Evolutionary conservation across 2,797 vertebrate species (phyloP), one percentile per base, ranked within the genome.

Genomic region (Betta splendens): DNA sequence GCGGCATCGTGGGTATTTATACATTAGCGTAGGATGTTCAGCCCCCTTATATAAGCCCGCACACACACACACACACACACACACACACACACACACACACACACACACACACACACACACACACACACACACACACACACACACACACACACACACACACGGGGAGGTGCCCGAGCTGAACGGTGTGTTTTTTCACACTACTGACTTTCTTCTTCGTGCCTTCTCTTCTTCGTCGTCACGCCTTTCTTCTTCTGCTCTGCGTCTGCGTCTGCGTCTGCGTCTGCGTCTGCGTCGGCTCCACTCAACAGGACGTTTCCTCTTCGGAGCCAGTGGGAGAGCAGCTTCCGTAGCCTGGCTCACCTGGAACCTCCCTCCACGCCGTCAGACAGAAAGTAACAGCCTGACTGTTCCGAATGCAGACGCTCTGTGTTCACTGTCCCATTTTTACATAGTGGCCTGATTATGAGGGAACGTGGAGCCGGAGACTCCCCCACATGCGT

Each of bases 41-140:
- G 72, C 81, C 80, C 85, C 88, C 83, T 90, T 90, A 89, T 86
- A 74, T 90, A 89, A 90, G 85, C 61, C 69, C 69, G 43, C 68
- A 73, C 72, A 77, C 73, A 71, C 57, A 47, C 49, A 48, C 20
- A 42, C 61, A 55, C 58, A 40, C 39, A 29, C 56, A 61, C 53
- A 52, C 38, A 49, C 29, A 67, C 37, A 35, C 38, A 43, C 72
- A 48, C 26, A 53, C 49, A 49, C 48, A 47, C 22, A 40, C 60
- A 61, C 58, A 39, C 38, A 32, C 55, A 60, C 53, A 52, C 37
- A 48, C 28, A 67, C 36, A 35, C 38, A 43, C 72, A 48, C 26
- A 54, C 50, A 37, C 29, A 31, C 69, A 43, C 68, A 73, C 72
- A 77, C 73, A 71, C 57, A 47, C 49, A 48, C 20, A 42, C 61